These are phyloP conservation scores for Tridacna crocea DNA, from an alignment of 2,888 invertebrate genomes.

Conservation along the genomic window DNA sequence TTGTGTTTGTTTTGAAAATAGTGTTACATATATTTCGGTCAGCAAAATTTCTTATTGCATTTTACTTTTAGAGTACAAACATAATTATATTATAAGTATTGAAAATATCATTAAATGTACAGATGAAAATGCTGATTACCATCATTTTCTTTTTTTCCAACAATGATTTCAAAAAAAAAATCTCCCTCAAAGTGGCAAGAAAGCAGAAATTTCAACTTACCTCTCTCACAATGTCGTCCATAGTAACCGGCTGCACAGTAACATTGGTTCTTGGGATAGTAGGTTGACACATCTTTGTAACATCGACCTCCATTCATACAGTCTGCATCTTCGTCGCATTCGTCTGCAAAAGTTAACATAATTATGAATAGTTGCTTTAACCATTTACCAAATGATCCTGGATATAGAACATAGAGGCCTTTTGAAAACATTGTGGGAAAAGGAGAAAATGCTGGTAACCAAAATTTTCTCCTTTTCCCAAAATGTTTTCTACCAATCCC, in stretches of 20 bases:
- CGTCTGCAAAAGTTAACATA: conserved; percentile 86
- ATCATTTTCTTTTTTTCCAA: too few species aligned
- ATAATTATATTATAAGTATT: too few species aligned
- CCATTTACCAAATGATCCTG: background rate
- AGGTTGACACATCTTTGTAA: conserved; percentile 91
- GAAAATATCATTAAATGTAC: too few species aligned
- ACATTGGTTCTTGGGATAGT: conserved; percentile 92
- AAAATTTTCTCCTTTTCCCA: too few species aligned
- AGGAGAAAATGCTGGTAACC: background rate
- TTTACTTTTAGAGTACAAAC: too few species aligned
- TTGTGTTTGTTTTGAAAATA: too few species aligned
- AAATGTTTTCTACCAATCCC: too few species aligned
- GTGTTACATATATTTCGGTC: too few species aligned
- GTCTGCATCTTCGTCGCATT: conserved; percentile 93
- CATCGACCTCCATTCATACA: conserved; percentile 94
- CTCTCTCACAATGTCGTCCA: conserved; percentile 92
- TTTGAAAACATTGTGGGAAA: background rate
- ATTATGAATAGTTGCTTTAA: background rate
- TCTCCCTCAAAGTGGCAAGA: background rate
- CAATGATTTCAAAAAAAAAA: too few species aligned
- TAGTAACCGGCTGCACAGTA: conserved; percentile 96
- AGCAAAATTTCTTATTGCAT: too few species aligned
- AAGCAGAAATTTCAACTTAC: conserved; percentile 85
- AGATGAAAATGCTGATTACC: too few species aligned
- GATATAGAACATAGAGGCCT: too few species aligned